Percentiles rank a stretch among this genome's conserved stretches.
phyloP scores from a whole-genome alignment of 1,140 invertebrate genomes.

The Meloidogyne floridensis region DNA sequence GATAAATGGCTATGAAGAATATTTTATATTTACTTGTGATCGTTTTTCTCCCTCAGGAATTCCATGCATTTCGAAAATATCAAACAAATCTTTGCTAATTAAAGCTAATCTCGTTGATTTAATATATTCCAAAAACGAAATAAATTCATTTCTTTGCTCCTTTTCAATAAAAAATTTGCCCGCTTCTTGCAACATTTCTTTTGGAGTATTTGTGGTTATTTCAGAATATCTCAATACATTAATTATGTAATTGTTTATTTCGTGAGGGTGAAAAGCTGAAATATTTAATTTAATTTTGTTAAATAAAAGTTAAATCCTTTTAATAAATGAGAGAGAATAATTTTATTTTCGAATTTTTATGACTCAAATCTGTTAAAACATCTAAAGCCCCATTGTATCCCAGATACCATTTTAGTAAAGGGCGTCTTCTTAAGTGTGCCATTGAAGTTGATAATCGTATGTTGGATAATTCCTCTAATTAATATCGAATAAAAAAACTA shows the following conservation, averaged over 20 bases:
- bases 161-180: neutral
- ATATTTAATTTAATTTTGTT: too few relatives aligned
- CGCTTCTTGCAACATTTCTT: neutral
- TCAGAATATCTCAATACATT: neutral
- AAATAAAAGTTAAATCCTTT: too few relatives aligned
- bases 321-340: too few relatives aligned
- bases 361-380: too few relatives aligned
- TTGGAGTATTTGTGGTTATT: neutral
- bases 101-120: neutral
- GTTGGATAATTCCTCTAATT: too few relatives aligned
- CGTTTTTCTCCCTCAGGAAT: neutral
- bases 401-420: too few relatives aligned
- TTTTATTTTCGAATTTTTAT: too few relatives aligned
- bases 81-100: neutral
- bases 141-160: neutral
- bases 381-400: too few relatives aligned
- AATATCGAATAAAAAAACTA: too few relatives aligned
- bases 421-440: too few relatives aligned
- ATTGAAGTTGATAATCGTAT: too few relatives aligned
- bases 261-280: neutral
- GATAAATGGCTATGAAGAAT: neutral
- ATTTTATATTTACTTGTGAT: neutral
- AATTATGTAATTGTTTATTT: neutral
- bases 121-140: constrained; percentile 2
- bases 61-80: neutral